Conservation (phyloP, 1,140 invertebrate genomes). For the Drosophila pseudoananassae region DNA sequence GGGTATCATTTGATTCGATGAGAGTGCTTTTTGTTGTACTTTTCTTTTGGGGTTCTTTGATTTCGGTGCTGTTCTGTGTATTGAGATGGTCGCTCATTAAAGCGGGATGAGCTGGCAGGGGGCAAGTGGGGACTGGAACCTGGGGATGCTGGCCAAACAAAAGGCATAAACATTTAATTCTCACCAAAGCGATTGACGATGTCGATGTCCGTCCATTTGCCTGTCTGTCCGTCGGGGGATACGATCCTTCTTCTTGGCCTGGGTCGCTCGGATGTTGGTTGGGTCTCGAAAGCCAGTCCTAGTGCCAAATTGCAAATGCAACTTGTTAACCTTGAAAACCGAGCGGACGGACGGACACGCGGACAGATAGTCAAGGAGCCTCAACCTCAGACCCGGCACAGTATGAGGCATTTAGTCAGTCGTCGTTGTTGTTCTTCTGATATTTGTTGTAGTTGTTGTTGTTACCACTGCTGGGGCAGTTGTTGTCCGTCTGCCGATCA, state of each 20-base stretch:
- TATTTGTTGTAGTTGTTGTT: conserved; percentile 33
- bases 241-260: conserved; percentile 34
- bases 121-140: conserved; percentile 7
- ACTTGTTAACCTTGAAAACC: conserved; percentile 79
- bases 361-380: conserved; percentile 56
- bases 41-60: conserved; percentile 35
- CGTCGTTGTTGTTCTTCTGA: conserved; percentile 46
- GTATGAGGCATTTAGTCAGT: conserved; percentile 80
- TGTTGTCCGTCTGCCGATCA: conserved; percentile 76
- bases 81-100: conserved; percentile 70
- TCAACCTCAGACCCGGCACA: conserved; percentile 64
- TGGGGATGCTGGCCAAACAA: conserved; percentile 47
- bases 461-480: conserved; percentile 32
- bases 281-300: conserved; percentile 35
- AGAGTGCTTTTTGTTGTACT: conserved; percentile 75
- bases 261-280: conserved; percentile 15
- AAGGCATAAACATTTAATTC: conserved; percentile 78
- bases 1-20: conserved; percentile 66
- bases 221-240: conserved; percentile 24
- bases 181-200: conserved; percentile 72
- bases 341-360: conserved; percentile 47
- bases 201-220: conserved; percentile 30
- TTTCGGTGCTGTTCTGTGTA: conserved; percentile 19
- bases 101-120: conserved; percentile 5
- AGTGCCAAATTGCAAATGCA: conserved; percentile 78